These are phyloP conservation scores for Anastrepha ludens DNA, from an alignment of 1,140 invertebrate species.

Conservation along the genomic window DNA sequence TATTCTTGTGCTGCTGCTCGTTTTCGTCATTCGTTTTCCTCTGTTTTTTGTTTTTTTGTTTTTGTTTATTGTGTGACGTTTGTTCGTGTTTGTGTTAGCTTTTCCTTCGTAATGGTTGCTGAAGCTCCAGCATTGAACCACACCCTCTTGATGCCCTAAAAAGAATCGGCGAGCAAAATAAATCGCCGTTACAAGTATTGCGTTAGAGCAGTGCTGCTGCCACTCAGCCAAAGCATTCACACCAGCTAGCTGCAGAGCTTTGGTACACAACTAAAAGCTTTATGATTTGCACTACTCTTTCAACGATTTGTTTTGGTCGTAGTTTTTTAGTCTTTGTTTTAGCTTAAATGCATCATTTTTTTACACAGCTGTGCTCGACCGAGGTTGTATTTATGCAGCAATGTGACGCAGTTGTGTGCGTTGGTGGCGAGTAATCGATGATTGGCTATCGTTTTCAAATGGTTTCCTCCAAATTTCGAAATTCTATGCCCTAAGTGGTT, in stretches of 20 bases:
- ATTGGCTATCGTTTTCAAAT: not conserved
- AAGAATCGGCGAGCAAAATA: conserved; percentile 31
- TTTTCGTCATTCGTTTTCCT: not conserved
- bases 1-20: not conserved
- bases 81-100: conserved; percentile 23
- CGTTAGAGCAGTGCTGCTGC: not conserved
- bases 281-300: not conserved
- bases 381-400: not conserved
- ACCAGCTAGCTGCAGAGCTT: not conserved
- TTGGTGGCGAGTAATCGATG: not conserved
- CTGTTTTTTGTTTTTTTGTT: not conserved
- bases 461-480: too few species aligned
- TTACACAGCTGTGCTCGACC: not conserved
- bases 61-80: not conserved
- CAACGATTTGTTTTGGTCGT: not conserved
- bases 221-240: not conserved
- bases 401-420: not conserved
- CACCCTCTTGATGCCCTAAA: conserved; percentile 47
- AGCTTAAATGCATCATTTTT: not conserved
- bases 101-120: not conserved
- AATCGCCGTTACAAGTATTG: conserved; percentile 6
- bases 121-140: conserved; percentile 45
- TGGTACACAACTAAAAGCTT: not conserved
- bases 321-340: not conserved
- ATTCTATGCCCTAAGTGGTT: too few species aligned